These are phyloP conservation scores for Passer montanus DNA, from an alignment of 2,113 vertebrate species.

Conservation along the genomic window DNA sequence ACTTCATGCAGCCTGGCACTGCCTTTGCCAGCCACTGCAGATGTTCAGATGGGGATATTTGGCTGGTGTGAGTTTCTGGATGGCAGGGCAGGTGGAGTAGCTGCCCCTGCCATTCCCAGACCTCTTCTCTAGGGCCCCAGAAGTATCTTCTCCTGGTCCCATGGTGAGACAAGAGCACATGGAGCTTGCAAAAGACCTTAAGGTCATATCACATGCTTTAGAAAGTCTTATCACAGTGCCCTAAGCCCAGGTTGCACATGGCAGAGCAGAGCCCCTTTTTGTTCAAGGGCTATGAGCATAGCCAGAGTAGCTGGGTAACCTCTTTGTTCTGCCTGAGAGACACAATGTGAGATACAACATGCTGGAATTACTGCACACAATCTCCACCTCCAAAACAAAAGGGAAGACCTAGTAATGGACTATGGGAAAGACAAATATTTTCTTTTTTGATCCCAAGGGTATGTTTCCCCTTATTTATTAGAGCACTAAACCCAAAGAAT, in stretches of 20 bases:
- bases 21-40: not conserved
- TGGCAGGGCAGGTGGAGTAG: not conserved
- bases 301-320: not conserved
- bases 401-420: not conserved
- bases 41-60: not conserved
- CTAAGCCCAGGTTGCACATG: not conserved
- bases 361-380: not conserved
- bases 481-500: not conserved
- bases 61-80: not conserved
- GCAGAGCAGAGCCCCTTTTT: not conserved
- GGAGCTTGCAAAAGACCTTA: not conserved
- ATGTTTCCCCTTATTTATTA: not conserved
- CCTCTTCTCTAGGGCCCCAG: not conserved
- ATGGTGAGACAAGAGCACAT: not conserved
- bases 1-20: not conserved
- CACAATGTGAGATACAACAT: rapidly evolving
- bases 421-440: not conserved
- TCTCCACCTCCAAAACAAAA: not conserved
- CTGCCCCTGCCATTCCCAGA: not conserved
- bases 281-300: not conserved
- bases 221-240: not conserved
- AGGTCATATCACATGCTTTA: not conserved
- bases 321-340: not conserved
- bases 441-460: not conserved
- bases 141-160: not conserved